Percentiles rank a stretch among this genome's conserved stretches.
Conservation (phyloP, 2,113 vertebrate species). For the Oreocharis arfaki region DNA sequence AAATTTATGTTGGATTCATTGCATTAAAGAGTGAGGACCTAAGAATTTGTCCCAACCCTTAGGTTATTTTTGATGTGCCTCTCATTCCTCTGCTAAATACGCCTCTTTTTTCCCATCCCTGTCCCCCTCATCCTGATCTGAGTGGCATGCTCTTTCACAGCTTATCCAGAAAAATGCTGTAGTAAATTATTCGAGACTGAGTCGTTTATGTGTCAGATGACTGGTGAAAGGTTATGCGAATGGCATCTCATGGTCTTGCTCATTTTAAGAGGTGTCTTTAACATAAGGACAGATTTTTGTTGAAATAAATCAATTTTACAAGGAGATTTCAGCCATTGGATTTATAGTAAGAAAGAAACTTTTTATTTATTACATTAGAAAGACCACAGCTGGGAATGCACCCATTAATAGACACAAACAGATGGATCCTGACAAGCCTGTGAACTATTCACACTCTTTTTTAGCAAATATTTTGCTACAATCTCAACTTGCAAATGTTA, state of each 20-base stretch:
- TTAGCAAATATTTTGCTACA: slow-evolving; percentile 65
- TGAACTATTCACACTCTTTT: slow-evolving; percentile 46
- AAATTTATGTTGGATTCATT: not conserved
- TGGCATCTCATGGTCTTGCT: not conserved
- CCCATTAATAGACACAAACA: slow-evolving; percentile 53
- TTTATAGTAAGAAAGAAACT: slow-evolving; percentile 32
- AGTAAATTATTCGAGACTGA: not conserved
- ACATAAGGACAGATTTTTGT: not conserved
- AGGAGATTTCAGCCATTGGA: not conserved
- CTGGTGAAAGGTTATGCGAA: not conserved
- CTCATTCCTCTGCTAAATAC: not conserved
- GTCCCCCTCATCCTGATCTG: not conserved
- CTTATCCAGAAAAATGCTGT: not conserved
- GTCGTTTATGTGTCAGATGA: not conserved
- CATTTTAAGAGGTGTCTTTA: not conserved
- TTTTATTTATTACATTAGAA: slow-evolving; percentile 24
- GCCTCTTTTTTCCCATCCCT: not conserved
- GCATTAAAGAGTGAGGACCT: not conserved
- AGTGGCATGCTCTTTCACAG: not conserved
- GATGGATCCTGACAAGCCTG: slow-evolving; percentile 60
- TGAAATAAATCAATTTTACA: slow-evolving; percentile 48
- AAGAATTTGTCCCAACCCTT: not conserved
- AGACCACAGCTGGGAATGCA: slow-evolving; percentile 53
- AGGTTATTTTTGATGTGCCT: not conserved
- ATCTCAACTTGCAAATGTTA: slow-evolving; percentile 47